Evolutionary conservation across 2,888 invertebrate genomes (phyloP).

Genomic region (Mesorhabditis spiculigera): DNA sequence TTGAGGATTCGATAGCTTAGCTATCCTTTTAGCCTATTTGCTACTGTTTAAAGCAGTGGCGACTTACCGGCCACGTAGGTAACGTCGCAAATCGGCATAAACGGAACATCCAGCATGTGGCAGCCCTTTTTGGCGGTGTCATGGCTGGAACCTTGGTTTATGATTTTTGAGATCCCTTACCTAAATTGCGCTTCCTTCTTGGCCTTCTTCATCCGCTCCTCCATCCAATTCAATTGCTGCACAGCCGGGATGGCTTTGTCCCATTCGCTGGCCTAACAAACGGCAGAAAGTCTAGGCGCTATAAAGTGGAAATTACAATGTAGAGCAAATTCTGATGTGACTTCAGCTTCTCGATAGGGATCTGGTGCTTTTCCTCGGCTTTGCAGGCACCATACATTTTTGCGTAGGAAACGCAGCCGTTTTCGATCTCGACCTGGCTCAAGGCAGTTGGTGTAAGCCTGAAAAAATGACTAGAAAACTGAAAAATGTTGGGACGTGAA

Average conservation of each 20-base stretch:
- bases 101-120: background rate
- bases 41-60: no score
- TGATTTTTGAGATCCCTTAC: background rate
- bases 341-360: background rate
- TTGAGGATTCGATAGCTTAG: background rate
- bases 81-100: background rate
- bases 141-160: background rate
- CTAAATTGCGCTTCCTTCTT: background rate
- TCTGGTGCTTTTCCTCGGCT: slow-evolving; percentile 4
- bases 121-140: background rate
- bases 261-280: background rate
- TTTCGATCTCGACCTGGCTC: slow-evolving; percentile 6
- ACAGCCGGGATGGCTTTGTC: background rate
- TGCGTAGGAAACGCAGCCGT: slow-evolving; percentile 5
- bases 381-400: slow-evolving; percentile 1
- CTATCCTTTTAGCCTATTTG: background rate
- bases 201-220: background rate
- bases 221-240: background rate
- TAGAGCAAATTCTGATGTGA: background rate
- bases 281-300: no score
- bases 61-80: background rate
- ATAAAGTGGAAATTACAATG: background rate
- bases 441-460: background rate
- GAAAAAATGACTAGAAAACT: no score
- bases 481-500: no score